These are phyloP conservation scores for Drosophila pruinosa DNA, from an alignment of 1,140 invertebrate species.

Conservation along the genomic window DNA sequence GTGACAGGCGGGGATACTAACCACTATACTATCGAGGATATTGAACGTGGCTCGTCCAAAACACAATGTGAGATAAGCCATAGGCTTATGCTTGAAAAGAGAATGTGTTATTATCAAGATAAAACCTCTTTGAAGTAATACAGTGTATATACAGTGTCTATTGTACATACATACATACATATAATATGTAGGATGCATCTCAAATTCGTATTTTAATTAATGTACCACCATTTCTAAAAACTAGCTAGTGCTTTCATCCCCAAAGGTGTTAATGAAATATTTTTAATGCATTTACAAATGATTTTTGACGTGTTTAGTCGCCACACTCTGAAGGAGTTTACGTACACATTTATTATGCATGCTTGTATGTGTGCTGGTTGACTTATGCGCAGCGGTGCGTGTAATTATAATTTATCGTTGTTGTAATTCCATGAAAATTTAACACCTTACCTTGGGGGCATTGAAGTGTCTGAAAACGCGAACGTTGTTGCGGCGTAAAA, in stretches of 20 bases:
- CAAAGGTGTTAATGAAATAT: constrained; percentile 60
- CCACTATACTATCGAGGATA: constrained; percentile 69
- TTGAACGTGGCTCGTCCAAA: constrained; percentile 16
- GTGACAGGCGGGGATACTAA: constrained; percentile 83
- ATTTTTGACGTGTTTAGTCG: constrained; percentile 53
- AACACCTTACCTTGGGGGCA: constrained; percentile 58
- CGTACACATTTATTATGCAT: constrained; percentile 3
- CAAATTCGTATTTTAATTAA: neutral
- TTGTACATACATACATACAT: too few species aligned
- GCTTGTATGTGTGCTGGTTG: constrained; percentile 19
- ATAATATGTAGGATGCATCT: too few species aligned
- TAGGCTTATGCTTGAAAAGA: neutral
- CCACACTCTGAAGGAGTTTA: constrained; percentile 17
- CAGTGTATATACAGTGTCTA: too few species aligned
- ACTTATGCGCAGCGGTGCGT: constrained; percentile 54
- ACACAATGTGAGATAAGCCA: neutral
- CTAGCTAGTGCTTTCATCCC: neutral
- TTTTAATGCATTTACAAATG: constrained; percentile 63
- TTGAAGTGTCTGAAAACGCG: constrained; percentile 25
- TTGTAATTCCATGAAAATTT: constrained; percentile 71
- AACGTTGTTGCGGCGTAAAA: constrained; percentile 1
- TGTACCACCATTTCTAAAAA: neutral
- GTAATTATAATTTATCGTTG: constrained; percentile 72
- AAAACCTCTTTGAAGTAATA: too few species aligned
- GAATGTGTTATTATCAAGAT: too few species aligned